These are phyloP conservation scores for Isichthys henryi DNA, from an alignment of 2,113 vertebrate genomes.

Conservation along the genomic window DNA sequence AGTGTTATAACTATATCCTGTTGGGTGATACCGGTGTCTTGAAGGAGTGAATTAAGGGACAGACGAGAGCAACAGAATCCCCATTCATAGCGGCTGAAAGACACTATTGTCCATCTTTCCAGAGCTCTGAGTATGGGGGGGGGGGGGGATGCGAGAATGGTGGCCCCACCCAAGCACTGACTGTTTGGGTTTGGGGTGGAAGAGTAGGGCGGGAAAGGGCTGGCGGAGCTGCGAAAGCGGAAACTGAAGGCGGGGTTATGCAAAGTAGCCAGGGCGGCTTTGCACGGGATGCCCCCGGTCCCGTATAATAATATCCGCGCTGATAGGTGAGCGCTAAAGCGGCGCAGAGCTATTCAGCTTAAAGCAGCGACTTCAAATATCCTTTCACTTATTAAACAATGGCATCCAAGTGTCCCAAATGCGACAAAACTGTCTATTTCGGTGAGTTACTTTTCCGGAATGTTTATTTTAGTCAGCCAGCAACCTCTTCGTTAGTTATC, in stretches of 20 bases:
- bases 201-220: conserved; percentile 17
- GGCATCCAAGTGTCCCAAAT: conserved; percentile 91
- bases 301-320: conserved; percentile 43
- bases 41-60: conserved; percentile 30
- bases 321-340: conserved; percentile 12
- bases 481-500: background rate
- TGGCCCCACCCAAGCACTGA: conserved; percentile 25
- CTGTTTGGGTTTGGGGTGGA: conserved; percentile 23
- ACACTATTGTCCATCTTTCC: conserved; percentile 48
- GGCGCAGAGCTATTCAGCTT: background rate
- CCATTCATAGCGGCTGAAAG: conserved; percentile 58
- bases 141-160: conserved; percentile 23
- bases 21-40: background rate
- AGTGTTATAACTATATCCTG: conserved; percentile 10
- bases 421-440: conserved; percentile 91
- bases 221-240: conserved; percentile 21
- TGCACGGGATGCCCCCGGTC: conserved; percentile 42
- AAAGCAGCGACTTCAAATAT: conserved; percentile 14
- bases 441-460: conserved; percentile 59
- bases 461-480: background rate
- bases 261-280: conserved; percentile 40
- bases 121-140: conserved; percentile 35
- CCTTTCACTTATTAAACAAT: conserved; percentile 46
- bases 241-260: conserved; percentile 47
- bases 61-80: conserved; percentile 48